Evolutionary conservation across 2,888 invertebrate genomes (phyloP).

Genomic region (Kryphioiulus occultus): DNA sequence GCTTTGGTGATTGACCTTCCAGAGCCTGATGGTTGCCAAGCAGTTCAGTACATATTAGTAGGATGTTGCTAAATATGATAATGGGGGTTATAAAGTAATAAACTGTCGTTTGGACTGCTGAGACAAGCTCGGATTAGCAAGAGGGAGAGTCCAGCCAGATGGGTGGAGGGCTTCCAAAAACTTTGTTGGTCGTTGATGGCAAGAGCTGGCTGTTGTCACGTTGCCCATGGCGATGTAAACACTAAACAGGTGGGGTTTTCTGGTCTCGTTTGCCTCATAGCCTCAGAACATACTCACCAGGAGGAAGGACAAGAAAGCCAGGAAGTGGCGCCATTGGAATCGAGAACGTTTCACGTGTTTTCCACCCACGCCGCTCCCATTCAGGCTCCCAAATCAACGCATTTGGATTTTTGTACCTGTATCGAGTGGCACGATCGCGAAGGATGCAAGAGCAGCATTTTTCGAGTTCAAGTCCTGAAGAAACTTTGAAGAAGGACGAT

Average conservation of each 20-base stretch:
- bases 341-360: not conserved
- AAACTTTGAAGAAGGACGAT: not conserved
- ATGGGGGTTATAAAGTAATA: slow-evolving; percentile 1
- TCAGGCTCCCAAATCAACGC: not conserved
- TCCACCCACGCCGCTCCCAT: not conserved
- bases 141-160: not conserved
- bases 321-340: not conserved
- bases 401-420: not conserved
- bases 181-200: not conserved
- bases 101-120: not conserved
- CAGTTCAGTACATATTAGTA: slow-evolving; percentile 18
- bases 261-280: not conserved
- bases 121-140: not conserved
- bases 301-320: not conserved
- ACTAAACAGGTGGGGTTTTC: slow-evolving; percentile 16
- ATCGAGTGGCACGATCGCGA: not conserved
- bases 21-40: not conserved
- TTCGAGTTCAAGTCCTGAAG: not conserved
- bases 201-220: not conserved
- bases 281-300: not conserved
- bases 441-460: slow-evolving; percentile 16
- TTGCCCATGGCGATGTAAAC: slow-evolving; percentile 4
- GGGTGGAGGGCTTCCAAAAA: not conserved
- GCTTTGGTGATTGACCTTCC: too few relatives aligned
- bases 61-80: slow-evolving; percentile 1